phyloP scores from a whole-genome alignment of 1,140 invertebrate species.

The Pissodes strobi region DNA sequence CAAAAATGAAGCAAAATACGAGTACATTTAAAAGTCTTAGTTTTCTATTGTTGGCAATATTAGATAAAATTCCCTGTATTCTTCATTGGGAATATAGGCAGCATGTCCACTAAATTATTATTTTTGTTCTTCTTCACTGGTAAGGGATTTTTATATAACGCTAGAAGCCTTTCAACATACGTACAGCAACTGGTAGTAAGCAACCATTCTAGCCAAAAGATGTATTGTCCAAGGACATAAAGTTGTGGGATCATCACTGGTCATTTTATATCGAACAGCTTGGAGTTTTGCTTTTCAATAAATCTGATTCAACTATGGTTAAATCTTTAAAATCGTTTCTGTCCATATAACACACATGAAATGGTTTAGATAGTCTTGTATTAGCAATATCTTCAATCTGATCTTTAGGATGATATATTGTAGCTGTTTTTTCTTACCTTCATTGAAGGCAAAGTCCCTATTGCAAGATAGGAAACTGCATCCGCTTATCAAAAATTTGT shows the following conservation, averaged over 20 bases:
- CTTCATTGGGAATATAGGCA: neutral
- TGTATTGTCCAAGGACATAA: neutral
- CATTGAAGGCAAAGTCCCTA: slow-evolving; percentile 5
- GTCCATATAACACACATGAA: too few relatives aligned
- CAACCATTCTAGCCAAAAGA: neutral
- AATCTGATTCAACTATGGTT: neutral
- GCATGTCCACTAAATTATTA: neutral
- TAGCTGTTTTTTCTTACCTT: neutral
- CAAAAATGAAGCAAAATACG: too few relatives aligned
- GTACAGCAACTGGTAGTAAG: neutral
- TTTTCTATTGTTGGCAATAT: too few relatives aligned
- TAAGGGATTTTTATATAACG: neutral
- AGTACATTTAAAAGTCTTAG: too few relatives aligned
- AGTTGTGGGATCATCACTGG: neutral
- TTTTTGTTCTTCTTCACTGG: neutral
- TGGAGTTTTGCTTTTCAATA: neutral
- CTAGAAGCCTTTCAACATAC: neutral
- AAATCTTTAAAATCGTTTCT: neutral
- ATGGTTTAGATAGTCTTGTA: neutral
- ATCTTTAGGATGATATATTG: neutral
- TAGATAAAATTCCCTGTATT: too few relatives aligned
- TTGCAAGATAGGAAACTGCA: slow-evolving; percentile 22
- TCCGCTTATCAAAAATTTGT: slow-evolving; percentile 11
- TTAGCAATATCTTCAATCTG: slow-evolving; percentile 1
- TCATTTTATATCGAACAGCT: neutral